Base-by-base conservation (phyloP, 2,888 invertebrate species). In the Synanthedon tipuliformis region DNA sequence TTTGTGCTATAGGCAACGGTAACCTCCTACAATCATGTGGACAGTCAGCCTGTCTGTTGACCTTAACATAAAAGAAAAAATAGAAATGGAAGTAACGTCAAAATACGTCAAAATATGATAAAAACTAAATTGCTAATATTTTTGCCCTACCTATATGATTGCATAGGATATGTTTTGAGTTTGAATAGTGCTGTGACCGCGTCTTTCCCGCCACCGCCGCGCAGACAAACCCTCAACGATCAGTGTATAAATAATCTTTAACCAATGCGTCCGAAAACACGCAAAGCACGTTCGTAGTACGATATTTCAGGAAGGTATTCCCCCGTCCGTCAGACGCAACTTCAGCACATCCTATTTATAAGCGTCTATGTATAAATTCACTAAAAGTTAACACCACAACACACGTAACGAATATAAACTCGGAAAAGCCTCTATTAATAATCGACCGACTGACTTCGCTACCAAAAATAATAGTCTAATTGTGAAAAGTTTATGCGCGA, bases 401-500 rank as follows among this genome's bases (percentile, higher is more conserved):
- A 85, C 84, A 85, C 85, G 88, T 87, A 86, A 87, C 87, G 86
- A 86, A 87, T 87, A 87, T 86, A 88, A 86, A 86, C 88, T 88
- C 85, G 85, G 83, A 86, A 87, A 87, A 88, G 86, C 86, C 86
- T 85, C 88, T 88, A 88, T 88, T 88, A 88, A 88, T 88, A 88
- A 86, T 87, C 88, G 88, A 84, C 87, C 87, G 88, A 87, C 88
- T 86, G 88, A 87, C 88, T 86, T 87, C 82, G 87, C 87, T 87
- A 88, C 88, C 88, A 86, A 88, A 88, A 88, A 88, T 88, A 88
- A 88, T 88, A 87, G 88, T 88, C 88, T 88, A 88, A 88, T 88
- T 88, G 86, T 86, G 88, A 88, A 86, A 87, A 87, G 87, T 87
- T 87, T 86, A 86, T 87, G 85, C 84, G 84, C 81, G 88, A 86